These are phyloP conservation scores for Dryobota labecula DNA, from an alignment of 2,888 invertebrate genomes.

Conservation along the genomic window DNA sequence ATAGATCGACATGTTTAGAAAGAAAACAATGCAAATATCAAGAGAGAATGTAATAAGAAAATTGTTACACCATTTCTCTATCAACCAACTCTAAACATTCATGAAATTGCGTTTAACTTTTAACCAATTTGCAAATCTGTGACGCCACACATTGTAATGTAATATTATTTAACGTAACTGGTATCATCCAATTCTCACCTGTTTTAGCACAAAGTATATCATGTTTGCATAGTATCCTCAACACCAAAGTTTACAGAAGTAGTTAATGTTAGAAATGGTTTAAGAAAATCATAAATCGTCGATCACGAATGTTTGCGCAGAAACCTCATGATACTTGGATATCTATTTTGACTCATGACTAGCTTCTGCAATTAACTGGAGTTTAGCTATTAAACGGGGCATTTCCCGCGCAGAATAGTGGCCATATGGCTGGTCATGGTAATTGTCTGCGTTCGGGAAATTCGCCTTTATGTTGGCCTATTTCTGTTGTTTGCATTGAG, in stretches of 20 bases:
- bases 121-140: slow-evolving; percentile 26
- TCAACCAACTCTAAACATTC: neutral
- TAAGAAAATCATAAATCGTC: slow-evolving; percentile 45
- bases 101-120: slow-evolving; percentile 7
- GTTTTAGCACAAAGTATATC: slow-evolving; percentile 21
- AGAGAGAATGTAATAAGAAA: neutral
- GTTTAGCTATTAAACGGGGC: slow-evolving; percentile 36
- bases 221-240: slow-evolving; percentile 28
- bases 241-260: slow-evolving; percentile 50
- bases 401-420: slow-evolving; percentile 15
- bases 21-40: neutral
- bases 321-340: slow-evolving; percentile 27
- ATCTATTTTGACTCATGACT: slow-evolving; percentile 46
- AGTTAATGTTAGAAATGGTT: slow-evolving; percentile 35
- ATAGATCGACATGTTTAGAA: no score
- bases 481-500: neutral
- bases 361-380: slow-evolving; percentile 28
- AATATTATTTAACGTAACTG: slow-evolving; percentile 32
- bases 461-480: slow-evolving; percentile 9
- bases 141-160: slow-evolving; percentile 18
- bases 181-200: slow-evolving; percentile 45
- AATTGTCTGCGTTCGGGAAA: slow-evolving; percentile 1
- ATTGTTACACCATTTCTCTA: neutral
- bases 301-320: slow-evolving; percentile 58
- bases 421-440: slow-evolving; percentile 7